phyloP scores from a whole-genome alignment of 2,797 vertebrate genomes.

The Cuculus canorus region DNA sequence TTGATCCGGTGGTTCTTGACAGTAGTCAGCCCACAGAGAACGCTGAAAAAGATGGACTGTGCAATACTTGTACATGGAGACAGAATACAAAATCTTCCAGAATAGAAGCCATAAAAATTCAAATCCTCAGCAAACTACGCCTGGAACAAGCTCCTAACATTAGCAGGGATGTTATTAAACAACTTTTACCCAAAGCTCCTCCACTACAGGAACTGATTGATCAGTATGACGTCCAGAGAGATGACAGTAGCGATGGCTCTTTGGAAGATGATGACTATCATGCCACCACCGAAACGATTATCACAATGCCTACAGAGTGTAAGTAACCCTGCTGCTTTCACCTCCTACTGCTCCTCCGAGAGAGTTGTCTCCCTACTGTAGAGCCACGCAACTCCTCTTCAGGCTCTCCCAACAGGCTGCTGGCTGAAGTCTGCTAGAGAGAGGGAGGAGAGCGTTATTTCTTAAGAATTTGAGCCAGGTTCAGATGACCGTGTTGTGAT shows the following conservation, averaged over 20 bases:
- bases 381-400: conserved; percentile 73
- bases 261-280: conserved; percentile 96
- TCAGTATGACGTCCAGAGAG: conserved; percentile 95
- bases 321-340: conserved; percentile 78
- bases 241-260: conserved; percentile 89
- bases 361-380: conserved; percentile 66
- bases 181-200: conserved; percentile 95
- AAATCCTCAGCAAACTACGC: conserved; percentile 97
- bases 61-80: conserved; percentile 91
- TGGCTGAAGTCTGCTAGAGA: conserved; percentile 59
- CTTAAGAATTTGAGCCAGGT: conserved; percentile 63
- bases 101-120: conserved; percentile 95
- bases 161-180: conserved; percentile 93
- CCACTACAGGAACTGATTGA: conserved; percentile 96
- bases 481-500: background rate
- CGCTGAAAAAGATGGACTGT: conserved; percentile 85
- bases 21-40: conserved; percentile 81
- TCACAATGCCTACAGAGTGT: conserved; percentile 96
- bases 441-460: conserved; percentile 56
- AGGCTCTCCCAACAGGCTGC: conserved; percentile 75
- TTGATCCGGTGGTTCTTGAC: conserved; percentile 85
- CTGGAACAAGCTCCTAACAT: conserved; percentile 98
- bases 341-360: conserved; percentile 45
- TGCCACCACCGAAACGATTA: conserved; percentile 92
- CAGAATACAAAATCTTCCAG: conserved; percentile 94